Evolutionary conservation across 2,888 invertebrate genomes (phyloP).

Genomic region (Philaethria dido): DNA sequence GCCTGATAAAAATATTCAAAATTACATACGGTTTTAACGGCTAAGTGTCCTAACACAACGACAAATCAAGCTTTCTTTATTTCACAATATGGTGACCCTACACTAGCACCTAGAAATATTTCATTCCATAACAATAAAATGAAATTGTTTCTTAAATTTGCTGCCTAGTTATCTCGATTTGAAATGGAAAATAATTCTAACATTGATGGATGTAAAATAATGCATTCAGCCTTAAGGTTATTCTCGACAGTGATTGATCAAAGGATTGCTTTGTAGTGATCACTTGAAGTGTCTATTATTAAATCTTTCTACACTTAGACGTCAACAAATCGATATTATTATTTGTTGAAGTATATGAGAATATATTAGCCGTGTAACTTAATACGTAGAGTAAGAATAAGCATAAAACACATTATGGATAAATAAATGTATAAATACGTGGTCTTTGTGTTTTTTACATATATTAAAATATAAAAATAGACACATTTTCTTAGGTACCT

Average conservation of each 20-base stretch:
- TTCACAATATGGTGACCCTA: no score
- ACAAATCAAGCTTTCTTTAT: no score
- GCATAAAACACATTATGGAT: not conserved
- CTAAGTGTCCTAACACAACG: no score
- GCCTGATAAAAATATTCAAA: no score
- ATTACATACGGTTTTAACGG: no score
- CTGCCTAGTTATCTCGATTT: not conserved
- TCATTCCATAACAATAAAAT: not conserved
- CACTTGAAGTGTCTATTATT: not conserved
- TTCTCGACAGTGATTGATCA: constrained; percentile 22
- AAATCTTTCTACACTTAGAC: constrained; percentile 5
- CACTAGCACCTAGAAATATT: not conserved
- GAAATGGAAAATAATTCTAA: not conserved
- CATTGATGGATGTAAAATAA: not conserved
- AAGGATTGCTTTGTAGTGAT: constrained; percentile 9
- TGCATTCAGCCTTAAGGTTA: constrained; percentile 7
- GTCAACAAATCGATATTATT: constrained; percentile 20
- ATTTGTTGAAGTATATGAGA: not conserved
- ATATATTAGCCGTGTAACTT: not conserved
- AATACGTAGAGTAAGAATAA: not conserved
- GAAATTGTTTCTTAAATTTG: not conserved
- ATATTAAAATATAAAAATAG: not conserved
- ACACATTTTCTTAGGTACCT: no score
- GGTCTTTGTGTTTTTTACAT: not conserved
- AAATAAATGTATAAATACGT: not conserved